Evolutionary conservation across 2,888 invertebrate species (phyloP).

Genomic region (Pristionchus arcanus): DNA sequence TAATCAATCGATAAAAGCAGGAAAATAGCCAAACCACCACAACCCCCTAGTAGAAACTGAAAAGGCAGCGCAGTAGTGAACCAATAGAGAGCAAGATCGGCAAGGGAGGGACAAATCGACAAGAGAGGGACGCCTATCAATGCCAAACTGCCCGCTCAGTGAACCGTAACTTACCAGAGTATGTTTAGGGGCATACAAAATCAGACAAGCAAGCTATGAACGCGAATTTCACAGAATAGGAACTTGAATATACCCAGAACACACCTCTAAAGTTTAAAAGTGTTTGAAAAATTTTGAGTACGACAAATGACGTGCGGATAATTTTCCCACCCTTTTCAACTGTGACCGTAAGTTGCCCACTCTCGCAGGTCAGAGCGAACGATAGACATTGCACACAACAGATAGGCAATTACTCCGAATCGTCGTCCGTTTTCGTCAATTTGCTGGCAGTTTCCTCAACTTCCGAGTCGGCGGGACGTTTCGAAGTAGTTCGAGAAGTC

Average conservation of each 20-base stretch:
- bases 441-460: conserved; percentile 38
- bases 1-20: neutral
- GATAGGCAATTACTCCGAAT: neutral
- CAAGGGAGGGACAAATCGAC: neutral
- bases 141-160: neutral
- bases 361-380: neutral
- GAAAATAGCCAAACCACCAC: conserved; percentile 5
- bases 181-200: no score
- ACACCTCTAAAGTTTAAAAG: no score
- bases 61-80: neutral
- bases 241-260: no score
- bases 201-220: no score
- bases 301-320: no score
- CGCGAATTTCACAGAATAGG: no score
- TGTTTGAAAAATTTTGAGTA: no score
- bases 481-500: conserved; percentile 50
- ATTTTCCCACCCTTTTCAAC: no score
- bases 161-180: neutral
- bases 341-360: no score
- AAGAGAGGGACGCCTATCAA: conserved; percentile 12
- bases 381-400: neutral
- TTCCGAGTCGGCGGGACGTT: conserved; percentile 54
- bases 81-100: neutral
- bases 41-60: neutral
- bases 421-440: neutral